These are phyloP conservation scores for Hapalemur alaotrensis DNA, from an alignment of 2,797 vertebrate genomes.

Conservation along the genomic window DNA sequence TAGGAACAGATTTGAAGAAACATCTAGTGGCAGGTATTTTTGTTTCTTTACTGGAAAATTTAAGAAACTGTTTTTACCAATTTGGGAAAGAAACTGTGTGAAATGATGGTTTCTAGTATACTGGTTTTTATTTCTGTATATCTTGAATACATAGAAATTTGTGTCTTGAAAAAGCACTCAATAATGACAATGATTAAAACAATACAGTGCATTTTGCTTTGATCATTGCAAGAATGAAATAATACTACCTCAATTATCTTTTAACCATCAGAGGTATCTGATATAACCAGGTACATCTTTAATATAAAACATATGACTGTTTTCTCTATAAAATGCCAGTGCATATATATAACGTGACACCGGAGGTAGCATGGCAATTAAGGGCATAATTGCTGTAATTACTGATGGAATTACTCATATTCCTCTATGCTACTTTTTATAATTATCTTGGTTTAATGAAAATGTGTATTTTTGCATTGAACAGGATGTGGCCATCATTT, in stretches of 20 bases:
- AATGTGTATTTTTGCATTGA: slow-evolving; percentile 68
- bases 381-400: slow-evolving; percentile 73
- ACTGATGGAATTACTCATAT: slow-evolving; percentile 74
- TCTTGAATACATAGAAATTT: background rate
- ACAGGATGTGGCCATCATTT: slow-evolving; percentile 71
- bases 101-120: background rate
- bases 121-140: background rate
- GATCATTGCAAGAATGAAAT: slow-evolving; percentile 10
- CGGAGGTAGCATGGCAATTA: slow-evolving; percentile 64
- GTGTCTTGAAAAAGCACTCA: slow-evolving; percentile 3
- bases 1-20: background rate
- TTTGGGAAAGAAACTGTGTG: background rate
- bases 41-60: background rate
- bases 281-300: slow-evolving; percentile 44
- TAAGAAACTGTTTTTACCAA: background rate
- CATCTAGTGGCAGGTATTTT: background rate
- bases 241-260: slow-evolving; percentile 1
- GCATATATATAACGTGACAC: slow-evolving; percentile 46
- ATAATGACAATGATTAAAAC: background rate
- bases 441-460: slow-evolving; percentile 79
- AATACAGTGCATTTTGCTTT: background rate
- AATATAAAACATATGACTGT: slow-evolving; percentile 53
- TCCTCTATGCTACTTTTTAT: slow-evolving; percentile 73
- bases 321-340: slow-evolving; percentile 44
- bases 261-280: slow-evolving; percentile 22